A percentile compares a stretch with the other conserved stretches of the same genome.
These are phyloP conservation scores for Lymantria monacha DNA, from an alignment of 2,888 invertebrate genomes.

Conservation along the genomic window DNA sequence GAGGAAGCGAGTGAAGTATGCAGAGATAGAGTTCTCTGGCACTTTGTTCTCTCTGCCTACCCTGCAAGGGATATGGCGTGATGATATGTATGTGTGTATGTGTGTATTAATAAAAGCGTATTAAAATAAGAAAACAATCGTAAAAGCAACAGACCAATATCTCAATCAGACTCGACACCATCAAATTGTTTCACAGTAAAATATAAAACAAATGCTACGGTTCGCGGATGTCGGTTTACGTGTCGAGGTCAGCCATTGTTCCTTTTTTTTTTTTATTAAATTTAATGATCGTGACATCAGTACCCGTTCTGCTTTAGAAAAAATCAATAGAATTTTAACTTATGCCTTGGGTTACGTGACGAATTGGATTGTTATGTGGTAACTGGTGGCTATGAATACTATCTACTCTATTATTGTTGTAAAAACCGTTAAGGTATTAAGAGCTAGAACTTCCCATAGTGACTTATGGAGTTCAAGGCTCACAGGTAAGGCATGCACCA, in stretches of 20 bases:
- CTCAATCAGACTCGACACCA: conserved; percentile 20
- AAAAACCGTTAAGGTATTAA: no score
- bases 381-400: no score
- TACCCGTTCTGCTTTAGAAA: background rate
- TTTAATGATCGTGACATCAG: background rate
- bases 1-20: no score
- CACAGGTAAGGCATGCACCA: no score
- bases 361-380: background rate
- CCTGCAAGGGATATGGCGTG: no score
- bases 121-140: background rate
- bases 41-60: no score
- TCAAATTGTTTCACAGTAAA: conserved; percentile 30
- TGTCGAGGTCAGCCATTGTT: conserved; percentile 40
- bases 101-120: no score
- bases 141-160: conserved; percentile 4
- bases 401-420: no score
- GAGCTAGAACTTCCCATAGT: no score
- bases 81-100: no score
- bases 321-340: background rate
- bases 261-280: conserved; percentile 10
- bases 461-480: no score
- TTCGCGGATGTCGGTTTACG: conserved; percentile 40
- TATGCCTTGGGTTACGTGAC: background rate
- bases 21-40: no score
- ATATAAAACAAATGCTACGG: conserved; percentile 30